Evolutionary conservation across 2,113 vertebrate species (phyloP), one percentile per base, ranked within the genome.

Genomic region (Charadrius vociferus): DNA sequence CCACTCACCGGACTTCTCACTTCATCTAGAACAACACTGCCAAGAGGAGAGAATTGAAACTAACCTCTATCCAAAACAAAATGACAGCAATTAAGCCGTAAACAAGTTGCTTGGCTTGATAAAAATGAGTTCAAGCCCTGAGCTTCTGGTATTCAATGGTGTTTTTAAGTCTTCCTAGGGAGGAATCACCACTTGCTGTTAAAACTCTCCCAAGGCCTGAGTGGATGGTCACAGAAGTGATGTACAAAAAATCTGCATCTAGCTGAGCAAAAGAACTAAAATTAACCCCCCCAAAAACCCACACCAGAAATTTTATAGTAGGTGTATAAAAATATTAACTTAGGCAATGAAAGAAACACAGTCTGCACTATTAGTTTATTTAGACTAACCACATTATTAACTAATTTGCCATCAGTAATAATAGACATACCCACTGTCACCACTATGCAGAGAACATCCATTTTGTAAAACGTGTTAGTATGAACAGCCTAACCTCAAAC

Each of bases 391-490:
- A 75, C 91, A 17, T 55, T 45, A 94, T 87, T 62, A 93, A 84
- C 43, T 81, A 55, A 70, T 93, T 84, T 59, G 75, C 88, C 80
- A 81, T 22, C 72, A 24, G 65, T 7, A 67, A 65, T 4, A 68
- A 49, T 1, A 92, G 86, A 21, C 80, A 47, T 32, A 29, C 50
- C 49, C 52, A 8, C 75, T 61, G 80, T 4, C 94, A 81, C 13
- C 63, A 9, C 58, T 0, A 14, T 0, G 6, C 45, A 29, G 58
- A 79, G 78, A 70, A 39, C 7, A 81, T 27, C 75, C 75, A 21
- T 14, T 2, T 2, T 26, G 49, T 17, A 24, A 12, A 50, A 50
- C 14, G 11, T 0, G 0, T 49, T 14, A 17, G 26, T 5, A 20
- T 8, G 37, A 83, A 11, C 8, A 32, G 27, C 1, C 61, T 36